Evolutionary conservation across 2,888 invertebrate species (phyloP), one percentile per base, ranked within the genome.

Genomic region (Tortrix viridana): DNA sequence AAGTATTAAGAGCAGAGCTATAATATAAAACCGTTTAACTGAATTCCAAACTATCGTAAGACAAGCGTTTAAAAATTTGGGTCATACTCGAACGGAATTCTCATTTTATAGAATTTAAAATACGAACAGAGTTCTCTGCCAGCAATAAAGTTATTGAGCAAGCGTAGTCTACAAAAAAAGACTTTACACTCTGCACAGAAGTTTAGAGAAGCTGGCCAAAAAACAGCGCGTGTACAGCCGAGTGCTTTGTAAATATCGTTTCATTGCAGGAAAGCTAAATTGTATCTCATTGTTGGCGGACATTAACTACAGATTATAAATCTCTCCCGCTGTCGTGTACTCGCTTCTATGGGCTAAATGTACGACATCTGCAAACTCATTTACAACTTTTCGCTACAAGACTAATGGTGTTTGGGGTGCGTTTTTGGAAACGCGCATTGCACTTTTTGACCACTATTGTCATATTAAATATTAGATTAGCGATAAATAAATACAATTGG

Each of bases 291-390:
- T 87, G 88, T 87, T 81, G 79, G 77, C 69, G 81, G 81, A 84
- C 85, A 82, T 85, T 88, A 86, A 87, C 82, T 84, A 82, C 85
- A 77, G 81, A 86, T 84, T 85, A 82, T 89, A 89, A 88, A 88
- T 89, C 84, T 87, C 75, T 74, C 77, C 71, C 72, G 74, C 75
- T 79, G 82, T 80, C 76, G 79, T 70, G 68, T 60, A 61, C 59
- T 66, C 57, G 70, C 58, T 52, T 71, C 69, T 72, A 72, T 73
- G 71, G 68, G 69, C 52, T 64, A 71, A 67, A 70, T 70, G 70
- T 72, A 68, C 67, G 64, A 65, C 66, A 71, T 77, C 72, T 72
- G 76, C 72, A 73, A 75, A 78, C 76, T 74, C 74, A 74, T 77
- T 77, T 75, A 73, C 74, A 76, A 72, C 76, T 76, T 76, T 78